phyloP scores from a whole-genome alignment of 2,113 vertebrate genomes.

The Aegypius monachus region DNA sequence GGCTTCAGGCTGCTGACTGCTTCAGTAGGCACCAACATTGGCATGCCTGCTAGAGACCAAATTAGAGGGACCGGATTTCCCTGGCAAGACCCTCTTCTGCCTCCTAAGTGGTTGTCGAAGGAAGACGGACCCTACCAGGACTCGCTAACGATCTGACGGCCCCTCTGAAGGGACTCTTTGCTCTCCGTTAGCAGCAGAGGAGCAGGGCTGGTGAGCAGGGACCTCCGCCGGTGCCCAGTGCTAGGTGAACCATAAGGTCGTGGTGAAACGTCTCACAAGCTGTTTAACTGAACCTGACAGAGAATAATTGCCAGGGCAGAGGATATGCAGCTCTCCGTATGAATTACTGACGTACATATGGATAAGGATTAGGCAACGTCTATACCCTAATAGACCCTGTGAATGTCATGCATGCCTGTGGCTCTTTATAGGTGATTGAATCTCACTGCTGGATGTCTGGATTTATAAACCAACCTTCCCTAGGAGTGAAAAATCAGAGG shows the following conservation, averaged over 20 bases:
- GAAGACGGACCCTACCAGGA: neutral
- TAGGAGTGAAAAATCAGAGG: neutral
- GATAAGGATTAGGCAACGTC: neutral
- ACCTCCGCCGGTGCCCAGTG: neutral
- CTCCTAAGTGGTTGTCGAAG: neutral
- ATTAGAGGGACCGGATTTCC: neutral
- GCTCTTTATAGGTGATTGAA: neutral
- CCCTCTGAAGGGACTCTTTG: neutral
- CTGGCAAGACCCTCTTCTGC: neutral
- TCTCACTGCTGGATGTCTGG: neutral
- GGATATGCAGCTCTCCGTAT: neutral
- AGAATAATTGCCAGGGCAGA: neutral
- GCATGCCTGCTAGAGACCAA: neutral
- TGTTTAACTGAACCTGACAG: neutral
- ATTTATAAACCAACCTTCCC: neutral
- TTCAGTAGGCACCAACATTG: neutral
- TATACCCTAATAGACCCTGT: fast-evolving
- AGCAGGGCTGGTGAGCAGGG: neutral
- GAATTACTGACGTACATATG: neutral
- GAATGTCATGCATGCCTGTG: neutral
- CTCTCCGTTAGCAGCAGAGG: neutral
- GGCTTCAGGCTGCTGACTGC: neutral
- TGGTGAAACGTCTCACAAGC: neutral
- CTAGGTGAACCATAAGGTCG: neutral
- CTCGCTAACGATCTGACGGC: fast-evolving